A percentile compares a stretch with the other conserved stretches of the same genome.
phyloP scores from a whole-genome alignment of 2,113 vertebrate genomes.

The Callospermophilus lateralis region DNA sequence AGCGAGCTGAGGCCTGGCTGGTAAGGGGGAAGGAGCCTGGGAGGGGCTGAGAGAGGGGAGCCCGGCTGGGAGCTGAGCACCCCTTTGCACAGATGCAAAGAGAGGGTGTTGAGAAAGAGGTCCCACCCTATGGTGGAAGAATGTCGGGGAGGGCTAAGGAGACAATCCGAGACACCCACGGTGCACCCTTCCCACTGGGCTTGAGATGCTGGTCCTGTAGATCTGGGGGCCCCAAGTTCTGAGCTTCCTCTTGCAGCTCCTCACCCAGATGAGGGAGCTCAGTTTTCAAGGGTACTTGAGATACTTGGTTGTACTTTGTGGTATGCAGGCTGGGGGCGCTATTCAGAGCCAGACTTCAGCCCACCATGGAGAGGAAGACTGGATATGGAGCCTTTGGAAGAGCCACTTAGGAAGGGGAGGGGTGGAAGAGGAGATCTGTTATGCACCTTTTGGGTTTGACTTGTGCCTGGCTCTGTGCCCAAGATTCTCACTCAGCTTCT shows the following conservation, averaged over 20 bases:
- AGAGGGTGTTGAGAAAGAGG: not conserved
- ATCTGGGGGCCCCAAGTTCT: not conserved
- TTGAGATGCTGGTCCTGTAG: conserved; percentile 24
- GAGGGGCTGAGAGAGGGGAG: not conserved
- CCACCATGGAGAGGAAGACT: not conserved
- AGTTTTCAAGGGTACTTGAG: not conserved
- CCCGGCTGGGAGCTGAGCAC: not conserved
- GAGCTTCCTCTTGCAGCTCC: conserved; percentile 16
- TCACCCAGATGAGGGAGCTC: not conserved
- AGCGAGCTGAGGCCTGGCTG: not conserved
- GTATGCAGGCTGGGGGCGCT: not conserved
- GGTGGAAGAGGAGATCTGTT: not conserved
- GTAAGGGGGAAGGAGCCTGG: conserved; percentile 20
- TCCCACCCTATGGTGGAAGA: not conserved
- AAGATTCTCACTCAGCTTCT: not conserved
- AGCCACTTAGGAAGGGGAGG: not conserved
- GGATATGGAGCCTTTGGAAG: not conserved
- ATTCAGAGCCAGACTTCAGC: not conserved
- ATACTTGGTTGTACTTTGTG: not conserved
- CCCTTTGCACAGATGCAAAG: not conserved
- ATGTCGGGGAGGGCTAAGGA: not conserved
- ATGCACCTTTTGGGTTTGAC: not conserved
- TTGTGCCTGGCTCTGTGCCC: not conserved
- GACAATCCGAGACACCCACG: conserved; percentile 63
- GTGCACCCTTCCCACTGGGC: conserved; percentile 26